Base-by-base conservation (phyloP, 1,140 invertebrate genomes). In the Dolichoris vasculosae region DNA sequence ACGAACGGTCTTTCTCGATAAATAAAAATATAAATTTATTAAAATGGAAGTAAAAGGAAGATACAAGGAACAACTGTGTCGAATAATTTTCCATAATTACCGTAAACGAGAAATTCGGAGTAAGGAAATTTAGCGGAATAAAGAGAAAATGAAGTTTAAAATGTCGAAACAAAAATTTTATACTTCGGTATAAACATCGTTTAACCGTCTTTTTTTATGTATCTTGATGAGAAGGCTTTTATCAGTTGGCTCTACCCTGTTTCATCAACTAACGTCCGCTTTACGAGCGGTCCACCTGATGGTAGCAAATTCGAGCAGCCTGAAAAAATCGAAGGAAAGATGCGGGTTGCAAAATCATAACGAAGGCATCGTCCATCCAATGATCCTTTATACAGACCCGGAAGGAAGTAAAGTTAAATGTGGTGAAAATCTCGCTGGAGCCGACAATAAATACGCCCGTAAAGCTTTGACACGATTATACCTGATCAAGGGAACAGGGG, bases 381-480 rank as follows among this genome's bases (percentile, higher is more conserved):
- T 20, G 46, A 51, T 77, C 46, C 75, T 77, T 77, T 55, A 32
- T 48, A 35, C 13, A 32, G 8, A 26, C 11, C 26, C 40, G 43
- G 63, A 69, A 81, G 87, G 82, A 85, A 87, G 30, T 32, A 88
- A 88, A 89, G 88, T 89, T 88, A 88, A 89, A 89, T 89, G 88
- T 88, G 86, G 86, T 87, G 88, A 89, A 89, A 88, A 88, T 86
- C 87, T 87, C 83, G 87, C 82, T 87, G 69, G 78, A 87, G 85
- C 82, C 82, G 82, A 80, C 81, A 88, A 89, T 89, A 89, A 89
- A 89, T 89, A 87, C 76, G 46, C 75, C 80, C 85, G 85, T 86
- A 89, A 87, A 89, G 81, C 35, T 86, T 83, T 88, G 86, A 88
- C 86, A 84, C 88, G 87, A 88, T 89, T 89, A 88, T 87, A 88